Base-by-base conservation (phyloP, 2,888 invertebrate genomes). In the Acheta domesticus region DNA sequence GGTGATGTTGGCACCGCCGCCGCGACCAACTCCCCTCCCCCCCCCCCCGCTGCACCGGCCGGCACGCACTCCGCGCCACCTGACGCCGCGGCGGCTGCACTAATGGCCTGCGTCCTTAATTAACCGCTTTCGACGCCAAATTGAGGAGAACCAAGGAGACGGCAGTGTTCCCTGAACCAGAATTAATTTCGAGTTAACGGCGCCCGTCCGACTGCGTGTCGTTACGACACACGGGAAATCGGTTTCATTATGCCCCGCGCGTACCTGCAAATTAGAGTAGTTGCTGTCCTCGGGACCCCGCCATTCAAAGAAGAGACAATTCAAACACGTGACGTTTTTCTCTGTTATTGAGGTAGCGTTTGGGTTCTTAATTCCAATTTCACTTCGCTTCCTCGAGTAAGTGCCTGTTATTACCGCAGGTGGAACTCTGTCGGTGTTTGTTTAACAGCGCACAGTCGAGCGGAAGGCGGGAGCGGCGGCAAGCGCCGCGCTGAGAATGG, bases 181-280 rank as follows among this genome's bases (percentile, higher is more conserved):
- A 62, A 62, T 62, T 62, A 62, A 62, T 62, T 62, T 62, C 62
- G 62, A 62, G 62, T 62, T 62, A 62, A 62, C 62, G 62, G 36
- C 36, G 36, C 36, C 36, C 36, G 36, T 36, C 36, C 36, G 8
- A 36, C 36, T 36, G 36, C 36, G 36, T 36, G 36, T 62, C 62
- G 62, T 62, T 62, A 62, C 62, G 62, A 19, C 62, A 62, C 16
- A n/a, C 14, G 62, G 62, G 62, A 62, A 62, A 62, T 62, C 62
- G 62, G 62, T 62, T 62, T 62, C 62, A 62, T 62, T 62, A 62
- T 62, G 62, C 1, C 8, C 16, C 62, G 14, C 62, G 16, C 14
- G 16, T 19, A 62, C 62, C 62, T 12, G 62, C 62, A n/a, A 62
- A 62, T 62, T 62, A 62, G 16, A 62, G 62, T n/a, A n/a, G n/a